These are phyloP conservation scores for Sinohyriopsis cumingii DNA, from an alignment of 2,888 invertebrate genomes.

Conservation along the genomic window DNA sequence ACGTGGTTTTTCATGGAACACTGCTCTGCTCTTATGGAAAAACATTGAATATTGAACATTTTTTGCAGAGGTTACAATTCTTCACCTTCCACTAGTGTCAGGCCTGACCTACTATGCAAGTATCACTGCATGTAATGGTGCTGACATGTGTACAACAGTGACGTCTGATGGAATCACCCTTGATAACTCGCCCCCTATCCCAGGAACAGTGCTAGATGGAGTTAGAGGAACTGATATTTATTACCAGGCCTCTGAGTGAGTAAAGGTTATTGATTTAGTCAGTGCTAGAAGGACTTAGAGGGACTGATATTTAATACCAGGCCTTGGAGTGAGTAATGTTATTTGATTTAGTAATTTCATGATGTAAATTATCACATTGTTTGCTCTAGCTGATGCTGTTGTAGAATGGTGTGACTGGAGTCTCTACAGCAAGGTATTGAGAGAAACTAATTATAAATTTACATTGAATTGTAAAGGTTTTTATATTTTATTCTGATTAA, in stretches of 20 bases:
- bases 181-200: too few species aligned
- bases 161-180: too few species aligned
- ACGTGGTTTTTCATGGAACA: too few species aligned
- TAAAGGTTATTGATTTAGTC: slow-evolving; percentile 19
- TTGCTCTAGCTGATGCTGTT: neutral
- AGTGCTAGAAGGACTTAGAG: slow-evolving; percentile 41
- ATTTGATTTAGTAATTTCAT: too few species aligned
- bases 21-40: too few species aligned
- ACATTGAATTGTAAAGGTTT: too few species aligned
- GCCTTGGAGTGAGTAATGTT: slow-evolving; percentile 12
- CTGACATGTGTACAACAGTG: too few species aligned
- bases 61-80: slow-evolving; percentile 8
- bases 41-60: too few species aligned
- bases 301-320: slow-evolving; percentile 41
- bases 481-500: neutral
- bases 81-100: slow-evolving; percentile 8
- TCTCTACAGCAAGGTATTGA: too few species aligned
- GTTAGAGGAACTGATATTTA: slow-evolving; percentile 31
- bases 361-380: too few species aligned
- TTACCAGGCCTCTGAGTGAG: slow-evolving; percentile 34
- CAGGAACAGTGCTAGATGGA: slow-evolving; percentile 45
- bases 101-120: slow-evolving; percentile 39
- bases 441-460: too few species aligned
- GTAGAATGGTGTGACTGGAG: too few species aligned
- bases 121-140: slow-evolving; percentile 43